These are phyloP conservation scores for Phylloscopus collybita DNA, from an alignment of 2,797 vertebrate genomes.

Conservation along the genomic window DNA sequence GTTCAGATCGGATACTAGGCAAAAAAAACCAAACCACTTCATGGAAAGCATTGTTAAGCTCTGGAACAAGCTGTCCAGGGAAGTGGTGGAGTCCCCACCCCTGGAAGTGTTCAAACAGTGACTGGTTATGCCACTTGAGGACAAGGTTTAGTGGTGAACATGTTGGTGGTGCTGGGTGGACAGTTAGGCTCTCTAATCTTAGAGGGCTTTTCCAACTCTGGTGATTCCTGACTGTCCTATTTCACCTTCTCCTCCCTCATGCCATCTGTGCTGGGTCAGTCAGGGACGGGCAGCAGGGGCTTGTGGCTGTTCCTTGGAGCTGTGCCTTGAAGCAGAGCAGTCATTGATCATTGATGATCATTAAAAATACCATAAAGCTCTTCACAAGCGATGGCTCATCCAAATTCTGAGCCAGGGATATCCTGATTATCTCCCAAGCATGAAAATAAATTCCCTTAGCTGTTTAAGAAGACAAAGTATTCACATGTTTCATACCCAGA, in stretches of 20 bases:
- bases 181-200: fast-evolving
- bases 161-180: background rate
- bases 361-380: background rate
- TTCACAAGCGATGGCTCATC: background rate
- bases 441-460: background rate
- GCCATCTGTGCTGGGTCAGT: background rate
- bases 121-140: background rate
- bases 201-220: background rate
- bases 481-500: background rate
- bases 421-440: background rate
- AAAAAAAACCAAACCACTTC: too few species aligned
- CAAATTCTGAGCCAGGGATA: background rate
- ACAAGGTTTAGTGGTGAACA: background rate
- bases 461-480: background rate
- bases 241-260: fast-evolving
- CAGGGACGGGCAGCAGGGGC: background rate
- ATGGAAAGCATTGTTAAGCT: background rate
- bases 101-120: fast-evolving
- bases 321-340: background rate
- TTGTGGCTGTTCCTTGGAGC: background rate
- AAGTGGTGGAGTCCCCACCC: background rate
- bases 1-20: too few species aligned
- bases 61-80: background rate
- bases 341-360: background rate
- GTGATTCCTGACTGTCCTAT: background rate